A percentile compares a stretch with the other conserved stretches of the same genome.
Evolutionary conservation across 2,797 vertebrate species (phyloP).

Genomic region (Diglossa cyanea): DNA sequence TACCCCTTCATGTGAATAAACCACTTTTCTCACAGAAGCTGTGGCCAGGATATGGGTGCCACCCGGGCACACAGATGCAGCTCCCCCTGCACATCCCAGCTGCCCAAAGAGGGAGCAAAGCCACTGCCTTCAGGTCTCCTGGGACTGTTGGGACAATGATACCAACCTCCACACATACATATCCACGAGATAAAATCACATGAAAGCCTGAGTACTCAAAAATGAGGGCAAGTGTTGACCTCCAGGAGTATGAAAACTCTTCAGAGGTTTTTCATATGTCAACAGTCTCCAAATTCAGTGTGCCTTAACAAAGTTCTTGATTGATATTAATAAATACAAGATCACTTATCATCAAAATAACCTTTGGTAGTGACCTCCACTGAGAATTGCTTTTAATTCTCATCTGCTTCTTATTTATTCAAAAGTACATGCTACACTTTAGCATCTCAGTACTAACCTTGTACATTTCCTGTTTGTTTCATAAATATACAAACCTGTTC

Average conservation of each 20-base stretch:
- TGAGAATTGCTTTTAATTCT: neutral
- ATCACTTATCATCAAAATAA: neutral
- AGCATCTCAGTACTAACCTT: neutral
- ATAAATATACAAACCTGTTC: neutral
- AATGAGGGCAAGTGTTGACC: neutral
- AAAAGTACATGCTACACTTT: neutral
- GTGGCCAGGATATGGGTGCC: neutral
- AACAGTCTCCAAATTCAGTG: neutral
- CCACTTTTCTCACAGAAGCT: neutral
- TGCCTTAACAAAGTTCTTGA: neutral
- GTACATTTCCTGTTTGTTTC: neutral
- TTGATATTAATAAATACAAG: neutral
- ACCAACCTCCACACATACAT: neutral
- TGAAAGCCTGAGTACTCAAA: neutral
- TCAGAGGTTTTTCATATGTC: neutral
- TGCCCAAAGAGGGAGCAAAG: neutral
- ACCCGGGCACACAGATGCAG: neutral
- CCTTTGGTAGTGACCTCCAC: neutral
- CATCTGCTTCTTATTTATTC: neutral
- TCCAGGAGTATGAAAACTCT: neutral
- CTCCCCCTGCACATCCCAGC: neutral
- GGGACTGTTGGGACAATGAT: neutral
- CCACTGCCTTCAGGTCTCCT: neutral
- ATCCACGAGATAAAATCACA: fast-evolving
- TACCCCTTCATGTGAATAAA: neutral